A percentile compares a stretch with the other conserved stretches of the same genome.
phyloP scores from a whole-genome alignment of 64 coral and sea anemone species.

The Montipora efflorescens region DNA sequence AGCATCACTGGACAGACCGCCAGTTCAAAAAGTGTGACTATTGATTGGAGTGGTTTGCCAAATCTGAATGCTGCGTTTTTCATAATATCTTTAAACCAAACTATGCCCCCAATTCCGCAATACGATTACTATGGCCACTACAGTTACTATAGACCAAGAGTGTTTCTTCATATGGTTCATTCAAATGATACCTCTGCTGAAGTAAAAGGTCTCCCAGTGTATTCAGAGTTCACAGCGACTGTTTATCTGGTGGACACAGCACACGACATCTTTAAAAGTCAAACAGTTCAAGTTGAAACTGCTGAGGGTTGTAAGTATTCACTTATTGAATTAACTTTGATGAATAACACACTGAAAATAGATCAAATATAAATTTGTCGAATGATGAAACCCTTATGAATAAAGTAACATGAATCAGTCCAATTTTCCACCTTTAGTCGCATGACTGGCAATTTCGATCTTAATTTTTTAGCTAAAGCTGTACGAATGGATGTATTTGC shows the following conservation, averaged over 20 bases:
- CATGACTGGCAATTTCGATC: too few relatives aligned
- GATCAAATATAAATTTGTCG: too few relatives aligned
- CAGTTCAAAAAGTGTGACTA: not conserved
- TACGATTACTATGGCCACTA: not conserved
- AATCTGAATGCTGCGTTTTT: not conserved
- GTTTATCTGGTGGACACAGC: not conserved
- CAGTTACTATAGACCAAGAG: not conserved
- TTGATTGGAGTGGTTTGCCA: conserved; percentile 3
- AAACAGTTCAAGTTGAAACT: not conserved
- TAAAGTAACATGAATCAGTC: too few relatives aligned
- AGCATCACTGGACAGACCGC: not conserved
- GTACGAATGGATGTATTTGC: too few relatives aligned
- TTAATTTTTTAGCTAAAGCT: too few relatives aligned
- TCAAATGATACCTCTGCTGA: not conserved
- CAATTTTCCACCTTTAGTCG: too few relatives aligned
- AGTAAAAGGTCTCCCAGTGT: not conserved
- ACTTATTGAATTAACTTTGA: not conserved
- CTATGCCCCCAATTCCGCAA: not conserved
- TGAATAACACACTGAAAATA: too few relatives aligned
- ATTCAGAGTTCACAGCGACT: not conserved
- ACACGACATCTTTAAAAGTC: not conserved
- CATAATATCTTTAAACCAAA: conserved; percentile 19
- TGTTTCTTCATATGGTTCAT: not conserved
- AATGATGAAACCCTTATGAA: too few relatives aligned
- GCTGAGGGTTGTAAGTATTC: conserved; percentile 6